These are phyloP conservation scores for Tragelaphus imberbis DNA, from an alignment of 2,113 vertebrate species.

Conservation along the genomic window DNA sequence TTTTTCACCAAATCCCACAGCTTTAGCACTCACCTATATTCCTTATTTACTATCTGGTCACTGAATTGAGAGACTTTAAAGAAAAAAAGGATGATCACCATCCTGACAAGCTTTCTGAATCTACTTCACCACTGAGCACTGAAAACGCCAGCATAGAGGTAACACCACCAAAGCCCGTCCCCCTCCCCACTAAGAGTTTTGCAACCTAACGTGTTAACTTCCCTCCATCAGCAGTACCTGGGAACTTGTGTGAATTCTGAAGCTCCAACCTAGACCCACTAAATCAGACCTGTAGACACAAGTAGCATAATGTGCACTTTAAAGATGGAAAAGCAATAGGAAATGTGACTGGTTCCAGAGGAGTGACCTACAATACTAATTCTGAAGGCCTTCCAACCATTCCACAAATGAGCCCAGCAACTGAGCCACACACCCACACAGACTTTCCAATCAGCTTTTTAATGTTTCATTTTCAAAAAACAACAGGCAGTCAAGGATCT, in stretches of 20 bases:
- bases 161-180: not conserved
- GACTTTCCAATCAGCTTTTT: not conserved
- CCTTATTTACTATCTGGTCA: not conserved
- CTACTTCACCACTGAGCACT: not conserved
- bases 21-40: not conserved
- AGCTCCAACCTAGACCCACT: not conserved
- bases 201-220: not conserved
- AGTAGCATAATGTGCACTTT: not conserved
- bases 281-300: not conserved
- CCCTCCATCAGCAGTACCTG: not conserved
- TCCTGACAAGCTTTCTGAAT: not conserved
- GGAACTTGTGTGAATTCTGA: not conserved
- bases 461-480: constrained; percentile 10
- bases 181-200: not conserved
- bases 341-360: not conserved
- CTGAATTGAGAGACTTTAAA: not conserved
- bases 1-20: not conserved
- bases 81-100: not conserved
- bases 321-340: not conserved
- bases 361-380: not conserved
- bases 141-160: not conserved
- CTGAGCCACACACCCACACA: not conserved
- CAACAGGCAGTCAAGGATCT: not conserved
- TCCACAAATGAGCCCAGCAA: not conserved
- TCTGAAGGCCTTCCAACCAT: not conserved